phyloP scores from a whole-genome alignment of 1,140 invertebrate genomes.

The Lordiphosa clarofinis region DNA sequence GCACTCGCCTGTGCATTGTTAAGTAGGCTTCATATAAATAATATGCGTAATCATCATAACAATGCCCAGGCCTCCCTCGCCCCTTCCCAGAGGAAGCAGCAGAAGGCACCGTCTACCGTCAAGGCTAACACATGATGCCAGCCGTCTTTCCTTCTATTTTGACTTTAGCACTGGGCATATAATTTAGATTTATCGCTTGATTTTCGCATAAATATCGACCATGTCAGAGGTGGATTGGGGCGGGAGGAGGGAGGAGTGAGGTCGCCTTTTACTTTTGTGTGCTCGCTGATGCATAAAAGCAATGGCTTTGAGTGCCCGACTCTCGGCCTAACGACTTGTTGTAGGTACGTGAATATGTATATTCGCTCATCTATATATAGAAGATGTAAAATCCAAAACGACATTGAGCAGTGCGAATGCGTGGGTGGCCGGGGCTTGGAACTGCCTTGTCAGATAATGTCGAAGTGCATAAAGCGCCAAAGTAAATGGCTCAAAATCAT shows the following conservation, averaged over 20 bases:
- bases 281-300: constrained; percentile 67
- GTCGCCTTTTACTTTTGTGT: constrained; percentile 51
- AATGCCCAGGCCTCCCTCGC: constrained; percentile 24
- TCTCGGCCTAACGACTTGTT: constrained; percentile 63
- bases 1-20: constrained; percentile 11
- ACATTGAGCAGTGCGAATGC: constrained; percentile 30
- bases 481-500: constrained; percentile 47
- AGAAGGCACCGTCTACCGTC: constrained; percentile 13
- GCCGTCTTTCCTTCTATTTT: constrained; percentile 22
- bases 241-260: neutral
- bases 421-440: constrained; percentile 9
- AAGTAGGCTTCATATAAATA: constrained; percentile 30
- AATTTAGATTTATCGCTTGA: constrained; percentile 75
- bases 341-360: constrained; percentile 32
- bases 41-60: constrained; percentile 67
- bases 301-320: constrained; percentile 54
- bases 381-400: constrained; percentile 61
- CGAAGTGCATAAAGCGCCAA: constrained; percentile 32
- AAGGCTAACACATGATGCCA: constrained; percentile 29
- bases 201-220: constrained; percentile 74
- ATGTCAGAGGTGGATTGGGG: constrained; percentile 30
- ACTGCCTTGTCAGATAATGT: constrained; percentile 46
- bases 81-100: neutral
- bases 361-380: constrained; percentile 10
- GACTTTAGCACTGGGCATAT: constrained; percentile 64